Evolutionary conservation across 1,140 invertebrate species (phyloP).

Genomic region (Heliconius hermathena): DNA sequence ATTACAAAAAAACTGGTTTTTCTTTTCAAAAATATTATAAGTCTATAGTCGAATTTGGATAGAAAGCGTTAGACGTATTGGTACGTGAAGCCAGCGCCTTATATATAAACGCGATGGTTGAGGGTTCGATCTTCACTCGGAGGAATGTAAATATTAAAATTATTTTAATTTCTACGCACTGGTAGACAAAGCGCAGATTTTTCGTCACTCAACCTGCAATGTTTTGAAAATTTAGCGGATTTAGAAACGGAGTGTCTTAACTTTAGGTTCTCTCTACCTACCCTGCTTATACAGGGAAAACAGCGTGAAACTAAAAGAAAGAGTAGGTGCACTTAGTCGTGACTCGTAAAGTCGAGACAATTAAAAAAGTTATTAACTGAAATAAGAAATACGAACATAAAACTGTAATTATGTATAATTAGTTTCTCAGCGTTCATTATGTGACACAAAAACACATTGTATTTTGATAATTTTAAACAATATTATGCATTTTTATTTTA

Average conservation of each 20-base stretch:
- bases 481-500: background rate
- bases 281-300: background rate
- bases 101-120: too few species aligned
- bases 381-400: slow-evolving; percentile 1
- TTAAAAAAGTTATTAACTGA: slow-evolving; percentile 24
- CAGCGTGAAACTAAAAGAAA: background rate
- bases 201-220: background rate
- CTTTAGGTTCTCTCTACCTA: background rate
- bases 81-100: too few species aligned
- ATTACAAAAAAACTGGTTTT: too few species aligned
- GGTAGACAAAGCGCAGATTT: background rate
- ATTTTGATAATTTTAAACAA: slow-evolving; percentile 9
- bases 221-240: background rate
- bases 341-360: slow-evolving; percentile 20
- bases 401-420: slow-evolving; percentile 21
- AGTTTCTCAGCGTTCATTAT: slow-evolving; percentile 16
- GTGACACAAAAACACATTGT: slow-evolving; percentile 9
- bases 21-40: too few species aligned
- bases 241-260: background rate
- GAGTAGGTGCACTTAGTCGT: background rate
- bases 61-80: too few species aligned
- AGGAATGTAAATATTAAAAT: too few species aligned
- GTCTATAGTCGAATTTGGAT: too few species aligned
- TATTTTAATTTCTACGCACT: too few species aligned
- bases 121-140: too few species aligned